phyloP scores from a whole-genome alignment of 1,140 invertebrate genomes.

The Drosophila nannoptera region DNA sequence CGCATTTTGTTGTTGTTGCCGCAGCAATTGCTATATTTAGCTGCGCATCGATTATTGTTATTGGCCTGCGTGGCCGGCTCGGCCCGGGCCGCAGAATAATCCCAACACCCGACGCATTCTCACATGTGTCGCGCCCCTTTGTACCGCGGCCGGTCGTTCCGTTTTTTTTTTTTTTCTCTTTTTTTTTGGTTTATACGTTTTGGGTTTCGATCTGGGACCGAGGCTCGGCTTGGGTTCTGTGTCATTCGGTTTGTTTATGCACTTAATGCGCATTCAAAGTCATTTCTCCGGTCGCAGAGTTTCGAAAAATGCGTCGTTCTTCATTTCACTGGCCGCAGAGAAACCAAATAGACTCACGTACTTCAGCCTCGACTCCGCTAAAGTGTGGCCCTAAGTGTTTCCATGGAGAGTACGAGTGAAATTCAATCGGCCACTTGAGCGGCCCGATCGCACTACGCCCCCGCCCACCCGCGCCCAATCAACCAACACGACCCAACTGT shows the following conservation, averaged over 20 bases:
- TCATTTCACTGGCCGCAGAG: not conserved
- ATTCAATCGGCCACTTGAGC: slow-evolving; percentile 43
- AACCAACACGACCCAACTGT: slow-evolving; percentile 16
- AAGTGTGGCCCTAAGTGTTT: slow-evolving; percentile 45
- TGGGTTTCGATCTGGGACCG: slow-evolving; percentile 14
- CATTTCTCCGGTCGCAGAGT: slow-evolving; percentile 37
- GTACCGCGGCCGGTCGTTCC: not conserved
- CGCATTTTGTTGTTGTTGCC: slow-evolving; percentile 8
- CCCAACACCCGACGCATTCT: slow-evolving; percentile 61
- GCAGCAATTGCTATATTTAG: slow-evolving; percentile 63
- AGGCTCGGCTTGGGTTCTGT: not conserved
- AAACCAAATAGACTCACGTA: slow-evolving; percentile 67
- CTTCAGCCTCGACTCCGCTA: slow-evolving; percentile 46
- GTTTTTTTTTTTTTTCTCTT: slow-evolving; percentile 6
- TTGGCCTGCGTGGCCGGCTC: slow-evolving; percentile 33
- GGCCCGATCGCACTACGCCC: too few species aligned
- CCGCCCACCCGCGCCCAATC: too few species aligned
- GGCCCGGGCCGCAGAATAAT: slow-evolving; percentile 61
- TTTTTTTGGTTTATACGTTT: slow-evolving; percentile 1
- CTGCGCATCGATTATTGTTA: slow-evolving; percentile 58
- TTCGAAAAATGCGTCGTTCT: slow-evolving; percentile 3
- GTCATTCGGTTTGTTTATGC: slow-evolving; percentile 42
- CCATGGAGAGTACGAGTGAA: slow-evolving; percentile 46
- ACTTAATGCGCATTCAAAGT: slow-evolving; percentile 63
- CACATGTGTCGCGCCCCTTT: slow-evolving; percentile 55